Percentiles rank a stretch among this genome's conserved stretches.
These are phyloP conservation scores for Cheilosia vernalis DNA, from an alignment of 2,888 invertebrate species.

Conservation along the genomic window DNA sequence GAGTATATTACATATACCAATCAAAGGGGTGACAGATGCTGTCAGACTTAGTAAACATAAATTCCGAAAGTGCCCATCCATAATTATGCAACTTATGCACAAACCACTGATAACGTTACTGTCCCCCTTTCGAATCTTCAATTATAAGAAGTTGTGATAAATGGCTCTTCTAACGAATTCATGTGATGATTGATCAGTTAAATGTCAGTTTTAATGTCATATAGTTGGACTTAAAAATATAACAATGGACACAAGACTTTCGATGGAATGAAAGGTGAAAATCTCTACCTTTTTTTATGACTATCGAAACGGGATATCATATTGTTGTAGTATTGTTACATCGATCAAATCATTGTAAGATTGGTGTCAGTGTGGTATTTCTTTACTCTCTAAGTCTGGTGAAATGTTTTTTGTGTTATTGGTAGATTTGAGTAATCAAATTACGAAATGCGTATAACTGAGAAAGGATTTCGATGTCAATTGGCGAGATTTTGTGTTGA, in stretches of 20 bases:
- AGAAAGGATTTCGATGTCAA: conserved; percentile 10
- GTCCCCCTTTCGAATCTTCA: no score
- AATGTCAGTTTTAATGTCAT: conserved; percentile 15
- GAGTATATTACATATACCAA: no score
- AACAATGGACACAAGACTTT: conserved; percentile 19
- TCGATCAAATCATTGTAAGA: conserved; percentile 60
- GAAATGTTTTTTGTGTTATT: conserved; percentile 45
- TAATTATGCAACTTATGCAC: no score
- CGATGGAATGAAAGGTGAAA: conserved; percentile 1
- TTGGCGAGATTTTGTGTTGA: not conserved
- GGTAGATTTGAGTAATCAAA: conserved; percentile 37
- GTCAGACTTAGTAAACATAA: no score
- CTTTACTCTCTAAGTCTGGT: not conserved
- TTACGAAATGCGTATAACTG: conserved; percentile 37
- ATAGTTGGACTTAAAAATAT: conserved; percentile 4
- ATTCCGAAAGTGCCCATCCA: no score
- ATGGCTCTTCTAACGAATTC: conserved; percentile 9
- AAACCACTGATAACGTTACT: no score
- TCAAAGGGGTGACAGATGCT: no score
- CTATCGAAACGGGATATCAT: conserved; percentile 17
- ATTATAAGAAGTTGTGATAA: not conserved
- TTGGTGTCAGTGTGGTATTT: conserved; percentile 23
- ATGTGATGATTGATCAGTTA: conserved; percentile 16
- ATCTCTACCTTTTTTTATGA: not conserved
- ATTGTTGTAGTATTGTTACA: conserved; percentile 28